A percentile compares a stretch with the other conserved stretches of the same genome.
These are phyloP conservation scores for Poeciliopsis paucimaculata DNA, from an alignment of 2,797 vertebrate species.

Conservation along the genomic window DNA sequence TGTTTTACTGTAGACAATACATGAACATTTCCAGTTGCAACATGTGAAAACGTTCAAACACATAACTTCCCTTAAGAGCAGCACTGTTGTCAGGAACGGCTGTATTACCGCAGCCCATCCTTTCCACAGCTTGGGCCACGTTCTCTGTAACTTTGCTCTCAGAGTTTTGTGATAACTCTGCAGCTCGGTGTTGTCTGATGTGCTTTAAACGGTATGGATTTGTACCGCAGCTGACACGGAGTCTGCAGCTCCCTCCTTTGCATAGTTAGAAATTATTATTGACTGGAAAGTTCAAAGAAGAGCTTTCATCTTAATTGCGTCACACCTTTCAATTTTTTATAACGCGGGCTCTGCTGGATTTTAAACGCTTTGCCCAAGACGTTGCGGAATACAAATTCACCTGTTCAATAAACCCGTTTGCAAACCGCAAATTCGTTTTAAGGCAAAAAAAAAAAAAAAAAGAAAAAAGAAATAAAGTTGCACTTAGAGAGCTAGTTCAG, in stretches of 20 bases:
- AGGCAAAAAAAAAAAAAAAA: neutral
- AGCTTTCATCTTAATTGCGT: constrained; percentile 10
- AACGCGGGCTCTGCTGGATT: neutral
- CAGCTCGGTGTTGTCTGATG: neutral
- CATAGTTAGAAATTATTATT: constrained; percentile 5
- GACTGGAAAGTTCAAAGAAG: constrained; percentile 4
- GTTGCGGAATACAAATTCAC: neutral
- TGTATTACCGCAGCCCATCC: neutral
- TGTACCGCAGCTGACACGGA: neutral
- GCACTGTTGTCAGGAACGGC: neutral
- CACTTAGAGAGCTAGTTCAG: neutral
- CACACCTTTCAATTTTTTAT: constrained; percentile 12
- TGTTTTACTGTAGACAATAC: neutral
- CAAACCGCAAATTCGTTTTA: constrained; percentile 1
- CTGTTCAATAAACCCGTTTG: constrained; percentile 5
- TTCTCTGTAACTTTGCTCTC: neutral
- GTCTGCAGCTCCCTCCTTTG: neutral
- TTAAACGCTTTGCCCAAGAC: constrained; percentile 1
- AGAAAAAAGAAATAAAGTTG: neutral
- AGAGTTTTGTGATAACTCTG: neutral
- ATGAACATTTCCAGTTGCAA: neutral
- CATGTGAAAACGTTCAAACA: neutral
- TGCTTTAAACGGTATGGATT: constrained; percentile 5
- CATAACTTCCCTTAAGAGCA: neutral
- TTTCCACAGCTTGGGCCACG: neutral